Base-by-base conservation (phyloP, 2,888 invertebrate genomes). In the Tipula confusa region DNA sequence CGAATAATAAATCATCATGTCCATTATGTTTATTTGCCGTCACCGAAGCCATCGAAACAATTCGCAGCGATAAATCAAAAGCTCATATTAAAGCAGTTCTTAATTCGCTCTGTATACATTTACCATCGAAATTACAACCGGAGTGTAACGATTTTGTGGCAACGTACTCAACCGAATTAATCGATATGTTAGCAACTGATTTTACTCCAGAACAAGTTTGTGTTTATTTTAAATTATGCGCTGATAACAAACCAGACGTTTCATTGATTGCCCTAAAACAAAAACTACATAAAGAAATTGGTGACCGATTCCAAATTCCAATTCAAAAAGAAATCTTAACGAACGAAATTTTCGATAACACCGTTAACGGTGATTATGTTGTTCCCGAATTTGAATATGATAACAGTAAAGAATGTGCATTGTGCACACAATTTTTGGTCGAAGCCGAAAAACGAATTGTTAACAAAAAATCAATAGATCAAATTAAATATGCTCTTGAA, bases 1-100 rank as follows among this genome's bases (percentile, higher is more conserved):
- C 85, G 86, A 83, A 90, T 28, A 92, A 93, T 83, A 93, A 94
- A 86, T 92, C 93, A 18, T 94, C 93, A 86, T 97, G 97, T 87
- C 94, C 96, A 0, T 90, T 97, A 7, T 98, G 98, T 87, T 91
- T 97, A 84, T 94, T 96, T 88, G 95, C 95, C 2, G 92, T 97
- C 0, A 92, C 93, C 84, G 93, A 95, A 88, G 89, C 97, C n/a
- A 94, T 95, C 87, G 90, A 92, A 38, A 91, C 93, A 89, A 91
- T 97, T 11, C 93, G 94, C 87, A 91, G 93, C 85, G 93, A 96
- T 86, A 94, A 92, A 87, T 95, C 95, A 33, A 94, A 95, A 92
- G 92, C 90, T 24, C 92, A 91, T 86, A 95, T 97, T 86, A 92
- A 93, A 86, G 87, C 91, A 13, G 94, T 93, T 0, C 90, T 97